Percentiles rank a stretch among this genome's conserved stretches.
Conservation (phyloP, 2,113 vertebrate genomes). For the Crotalus tigris region DNA sequence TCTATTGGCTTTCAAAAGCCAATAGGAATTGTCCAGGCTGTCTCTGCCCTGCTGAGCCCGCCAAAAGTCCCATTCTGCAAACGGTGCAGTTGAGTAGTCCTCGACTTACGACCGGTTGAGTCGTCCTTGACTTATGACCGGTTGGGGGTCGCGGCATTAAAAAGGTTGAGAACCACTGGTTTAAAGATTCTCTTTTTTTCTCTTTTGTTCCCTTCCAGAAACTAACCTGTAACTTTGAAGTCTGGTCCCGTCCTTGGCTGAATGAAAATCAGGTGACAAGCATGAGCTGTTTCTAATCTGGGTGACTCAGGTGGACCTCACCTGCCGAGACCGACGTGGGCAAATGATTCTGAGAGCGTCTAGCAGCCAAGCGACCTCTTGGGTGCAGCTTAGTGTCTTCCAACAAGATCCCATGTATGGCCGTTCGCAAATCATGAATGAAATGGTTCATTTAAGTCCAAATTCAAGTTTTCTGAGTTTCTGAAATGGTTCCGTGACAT, state of each 20-base stretch:
- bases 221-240: background rate
- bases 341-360: background rate
- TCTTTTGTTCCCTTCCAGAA: background rate
- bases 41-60: too few relatives aligned
- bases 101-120: too few relatives aligned
- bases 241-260: background rate
- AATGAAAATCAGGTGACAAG: fast-evolving
- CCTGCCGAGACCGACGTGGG: background rate
- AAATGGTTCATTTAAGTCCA: background rate
- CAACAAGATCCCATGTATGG: background rate
- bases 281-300: background rate
- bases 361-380: background rate
- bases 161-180: too few relatives aligned
- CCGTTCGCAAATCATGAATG: background rate
- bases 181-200: too few relatives aligned
- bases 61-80: too few relatives aligned
- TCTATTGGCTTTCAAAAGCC: too few relatives aligned
- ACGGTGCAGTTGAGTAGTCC: too few relatives aligned
- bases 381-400: background rate
- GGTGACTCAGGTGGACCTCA: background rate
- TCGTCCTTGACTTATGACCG: too few relatives aligned
- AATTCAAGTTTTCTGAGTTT: background rate
- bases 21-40: too few relatives aligned
- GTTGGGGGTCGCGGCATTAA: too few relatives aligned
- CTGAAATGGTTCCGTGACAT: background rate